phyloP scores from a whole-genome alignment of 2,888 invertebrate species.

The Ypsolopha scabrella region DNA sequence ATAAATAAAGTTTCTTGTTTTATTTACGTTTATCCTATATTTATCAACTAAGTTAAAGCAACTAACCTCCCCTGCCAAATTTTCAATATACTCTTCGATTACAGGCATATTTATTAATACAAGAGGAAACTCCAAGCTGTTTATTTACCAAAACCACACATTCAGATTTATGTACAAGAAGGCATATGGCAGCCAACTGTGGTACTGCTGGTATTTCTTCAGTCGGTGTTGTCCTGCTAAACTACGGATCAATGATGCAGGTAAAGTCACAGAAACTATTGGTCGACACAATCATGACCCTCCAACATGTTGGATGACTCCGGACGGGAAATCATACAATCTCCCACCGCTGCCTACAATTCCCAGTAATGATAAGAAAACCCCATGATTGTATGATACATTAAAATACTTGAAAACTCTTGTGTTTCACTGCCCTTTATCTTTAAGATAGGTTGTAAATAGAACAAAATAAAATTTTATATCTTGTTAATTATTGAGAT shows the following conservation, averaged over 20 bases:
- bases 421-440: conserved; percentile 12
- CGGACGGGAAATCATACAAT: conserved; percentile 58
- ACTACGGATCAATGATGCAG: conserved; percentile 53
- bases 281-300: conserved; percentile 61
- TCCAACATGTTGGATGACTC: conserved; percentile 64
- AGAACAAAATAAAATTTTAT: conserved; percentile 6
- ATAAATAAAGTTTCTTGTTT: conserved; percentile 5
- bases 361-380: conserved; percentile 22
- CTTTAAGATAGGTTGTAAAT: not conserved
- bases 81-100: conserved; percentile 19
- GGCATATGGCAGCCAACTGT: conserved; percentile 62
- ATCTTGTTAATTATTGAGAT: conserved; percentile 7
- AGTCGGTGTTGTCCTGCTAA: conserved; percentile 62
- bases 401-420: conserved; percentile 25
- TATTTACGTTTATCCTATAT: conserved; percentile 8
- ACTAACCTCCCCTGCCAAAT: too few relatives aligned
- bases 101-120: conserved; percentile 65
- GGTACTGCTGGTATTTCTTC: conserved; percentile 67
- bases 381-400: conserved; percentile 22
- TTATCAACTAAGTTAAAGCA: too few relatives aligned
- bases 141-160: conserved; percentile 63
- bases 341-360: conserved; percentile 41
- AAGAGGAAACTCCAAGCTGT: conserved; percentile 60
- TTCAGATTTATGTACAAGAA: conserved; percentile 66
- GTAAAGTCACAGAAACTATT: conserved; percentile 57